Conservation (phyloP, 1,140 invertebrate species). For the Drosophila murphyi region DNA sequence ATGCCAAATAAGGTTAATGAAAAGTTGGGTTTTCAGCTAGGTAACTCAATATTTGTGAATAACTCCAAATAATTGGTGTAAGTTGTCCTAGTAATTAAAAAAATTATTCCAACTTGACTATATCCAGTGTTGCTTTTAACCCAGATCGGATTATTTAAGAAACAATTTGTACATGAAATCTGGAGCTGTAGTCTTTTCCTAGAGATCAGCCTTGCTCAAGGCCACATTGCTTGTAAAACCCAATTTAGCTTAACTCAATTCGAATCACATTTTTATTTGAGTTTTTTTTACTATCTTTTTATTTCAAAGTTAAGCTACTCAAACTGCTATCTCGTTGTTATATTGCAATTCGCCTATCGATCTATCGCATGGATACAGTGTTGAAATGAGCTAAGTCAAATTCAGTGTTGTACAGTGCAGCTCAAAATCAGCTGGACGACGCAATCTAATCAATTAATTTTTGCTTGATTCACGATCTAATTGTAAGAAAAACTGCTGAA, state of each 20-base stretch:
- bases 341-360: neutral
- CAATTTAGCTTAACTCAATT: no score
- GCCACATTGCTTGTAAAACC: no score
- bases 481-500: neutral
- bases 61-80: slow-evolving; percentile 2
- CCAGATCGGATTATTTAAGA: no score
- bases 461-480: neutral
- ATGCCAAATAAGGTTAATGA: slow-evolving; percentile 14
- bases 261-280: no score
- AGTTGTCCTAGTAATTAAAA: neutral
- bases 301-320: no score
- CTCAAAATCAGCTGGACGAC: slow-evolving; percentile 7
- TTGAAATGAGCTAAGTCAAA: neutral
- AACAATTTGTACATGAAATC: no score
- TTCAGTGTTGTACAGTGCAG: slow-evolving; percentile 2
- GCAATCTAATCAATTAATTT: no score
- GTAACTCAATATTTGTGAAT: neutral
- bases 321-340: no score
- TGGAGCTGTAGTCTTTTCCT: no score
- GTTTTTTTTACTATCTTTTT: no score
- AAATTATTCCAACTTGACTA: neutral
- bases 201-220: no score
- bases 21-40: neutral
- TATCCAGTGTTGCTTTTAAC: neutral
- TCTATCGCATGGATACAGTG: slow-evolving; percentile 4